Base-by-base conservation (phyloP, 1,140 invertebrate genomes). In the Cheumatopsyche charites region DNA sequence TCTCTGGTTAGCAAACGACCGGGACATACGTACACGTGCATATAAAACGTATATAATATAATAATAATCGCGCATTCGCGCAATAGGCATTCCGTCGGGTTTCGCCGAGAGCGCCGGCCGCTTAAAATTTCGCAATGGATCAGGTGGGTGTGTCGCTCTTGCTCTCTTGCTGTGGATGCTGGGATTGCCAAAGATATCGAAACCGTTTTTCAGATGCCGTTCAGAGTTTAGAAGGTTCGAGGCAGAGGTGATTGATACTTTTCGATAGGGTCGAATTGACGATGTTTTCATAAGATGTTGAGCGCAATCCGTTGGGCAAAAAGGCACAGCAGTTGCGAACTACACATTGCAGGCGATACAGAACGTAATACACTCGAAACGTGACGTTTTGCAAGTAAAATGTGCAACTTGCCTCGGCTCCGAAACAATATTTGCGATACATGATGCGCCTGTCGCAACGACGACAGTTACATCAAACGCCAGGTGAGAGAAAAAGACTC, bases 1-100 rank as follows among this genome's bases (percentile, higher is more conserved):
- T 36, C 29, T 36, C 29, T 36, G 15, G 62, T 25, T 63, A 23
- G 19, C 62, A 42, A 19, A 63, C 25, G 25, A 63, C n/a, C n/a
- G n/a, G n/a, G n/a, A n/a, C n/a, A n/a, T n/a, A n/a, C 26, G 13
- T 29, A 21, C 3, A 17, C 11, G 15, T 29, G 62, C 17, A 52
- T 36, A 36, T 36, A 36, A 36, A 36, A 36, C 29, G 29, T 36
- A 36, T 36, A 75, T n/a, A n/a, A n/a, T 75, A 71, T 41, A 71
- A 71, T 72, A 72, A 69, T 66, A 68, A 52, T 74, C 43, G 47
- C 47, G 69, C 55, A 75, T 75, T 75, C 61, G 73, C 61, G 73
- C 73, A 75, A 75, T 75, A 75, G 11, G 58, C 73, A 75, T 75
- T 75, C 73, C 70, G 70, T 23, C 58, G 55, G 63, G 43, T 74